Evolutionary conservation across 2,888 invertebrate species (phyloP).

Genomic region (Notodonta dromedarius): DNA sequence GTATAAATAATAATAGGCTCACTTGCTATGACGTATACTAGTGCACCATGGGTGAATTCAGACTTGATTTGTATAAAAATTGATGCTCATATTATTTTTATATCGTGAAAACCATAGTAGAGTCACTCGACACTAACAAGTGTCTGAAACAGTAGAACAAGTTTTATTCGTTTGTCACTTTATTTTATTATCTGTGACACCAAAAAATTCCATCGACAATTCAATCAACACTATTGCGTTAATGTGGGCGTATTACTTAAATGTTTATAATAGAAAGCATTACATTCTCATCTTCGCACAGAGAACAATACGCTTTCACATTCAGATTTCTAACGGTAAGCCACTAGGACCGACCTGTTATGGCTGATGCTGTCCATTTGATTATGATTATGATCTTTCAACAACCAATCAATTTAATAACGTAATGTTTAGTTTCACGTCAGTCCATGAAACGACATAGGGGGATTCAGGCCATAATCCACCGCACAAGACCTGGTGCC

Average conservation of each 20-base stretch:
- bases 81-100: too few relatives aligned
- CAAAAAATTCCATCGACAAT: not conserved
- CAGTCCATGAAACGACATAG: not conserved
- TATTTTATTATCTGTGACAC: not conserved
- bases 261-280: conserved; percentile 27
- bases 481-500: too few relatives aligned
- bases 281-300: conserved; percentile 13
- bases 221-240: not conserved
- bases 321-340: conserved; percentile 25
- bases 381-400: not conserved
- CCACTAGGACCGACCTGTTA: not conserved
- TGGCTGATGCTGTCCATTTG: not conserved
- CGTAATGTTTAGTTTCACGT: not conserved
- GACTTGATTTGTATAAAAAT: too few relatives aligned
- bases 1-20: too few relatives aligned
- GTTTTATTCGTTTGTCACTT: too few relatives aligned
- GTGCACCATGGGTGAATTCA: too few relatives aligned
- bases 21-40: too few relatives aligned
- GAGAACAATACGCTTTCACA: conserved; percentile 33
- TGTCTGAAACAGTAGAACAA: too few relatives aligned
- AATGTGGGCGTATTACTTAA: conserved; percentile 4
- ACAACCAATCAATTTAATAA: not conserved
- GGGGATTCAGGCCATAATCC: too few relatives aligned
- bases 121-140: too few relatives aligned
- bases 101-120: too few relatives aligned